Conservation (phyloP, 2,797 vertebrate species). For the Meda fulgida region DNA sequence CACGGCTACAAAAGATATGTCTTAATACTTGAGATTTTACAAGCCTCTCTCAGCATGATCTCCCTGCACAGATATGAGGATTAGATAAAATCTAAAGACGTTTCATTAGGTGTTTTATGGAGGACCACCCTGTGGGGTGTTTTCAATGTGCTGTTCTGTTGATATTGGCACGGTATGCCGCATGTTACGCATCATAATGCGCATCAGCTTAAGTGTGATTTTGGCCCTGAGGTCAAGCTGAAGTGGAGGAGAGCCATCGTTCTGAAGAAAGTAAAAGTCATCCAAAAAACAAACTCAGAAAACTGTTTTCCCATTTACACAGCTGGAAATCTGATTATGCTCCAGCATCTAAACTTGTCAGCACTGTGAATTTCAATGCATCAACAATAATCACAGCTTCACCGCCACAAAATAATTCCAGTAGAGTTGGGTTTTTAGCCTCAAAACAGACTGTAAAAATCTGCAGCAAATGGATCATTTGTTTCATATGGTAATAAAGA, state of each 20-base stretch:
- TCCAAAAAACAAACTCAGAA: background rate
- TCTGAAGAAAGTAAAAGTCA: background rate
- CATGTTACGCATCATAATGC: conserved; percentile 34
- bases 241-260: background rate
- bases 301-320: conserved; percentile 22
- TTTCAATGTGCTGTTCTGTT: conserved; percentile 32
- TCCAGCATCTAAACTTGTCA: conserved; percentile 14
- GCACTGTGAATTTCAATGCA: conserved; percentile 18
- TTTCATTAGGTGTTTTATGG: conserved; percentile 56
- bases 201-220: conserved; percentile 38
- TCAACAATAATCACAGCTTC: conserved; percentile 29
- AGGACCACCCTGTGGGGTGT: conserved; percentile 42
- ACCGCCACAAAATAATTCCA: conserved; percentile 30
- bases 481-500: conserved; percentile 4
- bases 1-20: conserved; percentile 50
- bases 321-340: conserved; percentile 20
- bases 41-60: conserved; percentile 44
- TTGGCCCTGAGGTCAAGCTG: conserved; percentile 37
- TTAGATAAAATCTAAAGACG: conserved; percentile 54
- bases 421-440: conserved; percentile 19
- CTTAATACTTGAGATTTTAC: conserved; percentile 54
- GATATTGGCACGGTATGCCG: conserved; percentile 12
- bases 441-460: background rate
- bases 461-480: conserved; percentile 14
- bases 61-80: conserved; percentile 43